Evolutionary conservation across 2,888 invertebrate genomes (phyloP).

Genomic region (Rhaphigaster nebulosa): DNA sequence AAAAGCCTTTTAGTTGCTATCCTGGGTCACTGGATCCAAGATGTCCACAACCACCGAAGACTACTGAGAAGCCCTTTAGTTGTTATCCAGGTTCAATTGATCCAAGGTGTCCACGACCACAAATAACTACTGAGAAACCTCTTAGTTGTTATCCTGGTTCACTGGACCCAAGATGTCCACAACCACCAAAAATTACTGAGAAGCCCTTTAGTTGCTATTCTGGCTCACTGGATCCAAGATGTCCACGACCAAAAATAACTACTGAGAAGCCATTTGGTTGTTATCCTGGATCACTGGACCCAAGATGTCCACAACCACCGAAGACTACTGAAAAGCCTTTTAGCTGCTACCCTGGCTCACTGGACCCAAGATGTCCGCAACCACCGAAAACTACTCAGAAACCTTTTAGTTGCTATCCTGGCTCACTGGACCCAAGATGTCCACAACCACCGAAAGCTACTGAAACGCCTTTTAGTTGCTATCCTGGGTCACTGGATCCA

Average conservation of each 20-base stretch:
- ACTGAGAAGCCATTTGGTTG: background rate
- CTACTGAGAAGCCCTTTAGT: no score
- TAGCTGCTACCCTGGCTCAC: constrained; percentile 64
- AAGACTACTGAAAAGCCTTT: background rate
- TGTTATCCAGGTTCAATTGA: no score
- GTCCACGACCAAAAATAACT: background rate
- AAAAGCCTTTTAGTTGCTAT: no score
- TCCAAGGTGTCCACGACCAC: no score
- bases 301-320: background rate
- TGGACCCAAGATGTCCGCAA: background rate
- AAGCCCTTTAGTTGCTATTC: background rate
- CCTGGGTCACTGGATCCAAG: no score
- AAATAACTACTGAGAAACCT: no score
- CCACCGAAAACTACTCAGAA: background rate
- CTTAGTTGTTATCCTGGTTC: no score
- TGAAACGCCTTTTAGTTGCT: constrained; percentile 65
- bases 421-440: constrained; percentile 63
- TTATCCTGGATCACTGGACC: background rate
- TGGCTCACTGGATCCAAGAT: background rate
- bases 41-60: no score
- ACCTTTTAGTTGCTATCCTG: background rate
- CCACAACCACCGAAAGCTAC: constrained; percentile 62
- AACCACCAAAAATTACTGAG: background rate
- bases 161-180: background rate
- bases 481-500: constrained; percentile 67